phyloP scores from a whole-genome alignment of 2,113 vertebrate genomes.

The Formicarius rufipectus region DNA sequence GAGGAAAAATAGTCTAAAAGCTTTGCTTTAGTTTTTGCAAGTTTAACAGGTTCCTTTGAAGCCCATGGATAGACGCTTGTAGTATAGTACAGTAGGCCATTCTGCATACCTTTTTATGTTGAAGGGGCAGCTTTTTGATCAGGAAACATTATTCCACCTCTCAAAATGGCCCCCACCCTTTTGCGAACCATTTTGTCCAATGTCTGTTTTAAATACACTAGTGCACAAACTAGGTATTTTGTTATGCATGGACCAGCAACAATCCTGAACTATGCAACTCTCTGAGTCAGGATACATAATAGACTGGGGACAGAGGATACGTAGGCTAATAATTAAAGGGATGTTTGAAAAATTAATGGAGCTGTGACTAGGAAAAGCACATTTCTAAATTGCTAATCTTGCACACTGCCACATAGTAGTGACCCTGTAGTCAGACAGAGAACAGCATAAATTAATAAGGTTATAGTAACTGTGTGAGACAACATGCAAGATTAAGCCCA shows the following conservation, averaged over 20 bases:
- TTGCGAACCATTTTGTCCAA: background rate
- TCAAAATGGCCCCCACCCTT: rapidly evolving
- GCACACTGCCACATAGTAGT: background rate
- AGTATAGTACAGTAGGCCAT: background rate
- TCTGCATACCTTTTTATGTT: background rate
- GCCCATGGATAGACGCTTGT: background rate
- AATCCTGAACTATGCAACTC: background rate
- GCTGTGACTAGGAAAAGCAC: background rate
- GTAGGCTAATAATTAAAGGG: background rate
- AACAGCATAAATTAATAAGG: background rate
- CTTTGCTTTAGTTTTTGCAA: background rate
- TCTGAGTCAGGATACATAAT: background rate
- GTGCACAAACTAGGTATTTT: background rate
- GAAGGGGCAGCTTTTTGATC: background rate
- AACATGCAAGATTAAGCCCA: background rate
- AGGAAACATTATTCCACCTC: background rate
- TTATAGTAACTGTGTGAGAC: background rate
- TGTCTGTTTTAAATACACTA: background rate
- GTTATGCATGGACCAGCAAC: background rate
- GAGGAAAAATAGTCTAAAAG: background rate
- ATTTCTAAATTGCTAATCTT: background rate
- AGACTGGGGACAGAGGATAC: background rate
- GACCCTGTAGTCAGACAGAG: background rate
- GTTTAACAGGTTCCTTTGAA: background rate
- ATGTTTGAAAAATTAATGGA: background rate